Evolutionary conservation across 2,888 invertebrate genomes (phyloP), one percentile per base, ranked within the genome.

Genomic region (Noctua janthina): DNA sequence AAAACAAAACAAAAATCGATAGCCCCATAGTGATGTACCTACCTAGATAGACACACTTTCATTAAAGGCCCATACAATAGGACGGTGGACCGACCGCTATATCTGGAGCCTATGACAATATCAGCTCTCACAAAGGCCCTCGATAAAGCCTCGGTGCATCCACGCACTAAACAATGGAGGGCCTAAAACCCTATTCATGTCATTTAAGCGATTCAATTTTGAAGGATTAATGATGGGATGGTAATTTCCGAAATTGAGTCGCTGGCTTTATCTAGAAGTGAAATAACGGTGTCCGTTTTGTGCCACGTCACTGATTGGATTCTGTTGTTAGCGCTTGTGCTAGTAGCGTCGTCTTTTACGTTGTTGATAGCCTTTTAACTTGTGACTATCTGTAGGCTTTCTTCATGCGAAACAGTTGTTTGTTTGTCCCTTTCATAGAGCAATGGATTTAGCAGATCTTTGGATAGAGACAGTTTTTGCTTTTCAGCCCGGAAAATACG

Each of bases 191-290:
- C 79, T 79, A 87, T 84, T 79, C 84, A 79, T 77, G 87, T 77
- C 79, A 75, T 84, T 85, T 84, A 75, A 77, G 72, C 74, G 59
- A 85, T 87, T 84, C 79, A 56, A 77, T 87, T 79, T 77, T 87
- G 79, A 87, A 84, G 79, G 84, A 87, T 85, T 85, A 79, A 87
- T 87, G 84, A 86, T 86, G 77, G 86, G 77, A 81, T 72, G 83
- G 83, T 78, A 82, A 78, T 86, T 86, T 84, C 64, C 29, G 35
- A 78, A 86, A 86, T 84, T 86, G 77, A 82, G 74, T 77, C 67
- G 39, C 70, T 62, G 59, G 74, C 56, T 74, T 84, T 73, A 83
- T 84, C 73, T 84, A 81, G 68, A 59, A 76, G 62, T 69, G 66
- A 59, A 85, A 82, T 78, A 77, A 74, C 70, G 72, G 56, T 62